A percentile compares a stretch with the other conserved stretches of the same genome.
These are phyloP conservation scores for Cepphus grylle DNA, from an alignment of 2,113 vertebrate species.

Conservation along the genomic window DNA sequence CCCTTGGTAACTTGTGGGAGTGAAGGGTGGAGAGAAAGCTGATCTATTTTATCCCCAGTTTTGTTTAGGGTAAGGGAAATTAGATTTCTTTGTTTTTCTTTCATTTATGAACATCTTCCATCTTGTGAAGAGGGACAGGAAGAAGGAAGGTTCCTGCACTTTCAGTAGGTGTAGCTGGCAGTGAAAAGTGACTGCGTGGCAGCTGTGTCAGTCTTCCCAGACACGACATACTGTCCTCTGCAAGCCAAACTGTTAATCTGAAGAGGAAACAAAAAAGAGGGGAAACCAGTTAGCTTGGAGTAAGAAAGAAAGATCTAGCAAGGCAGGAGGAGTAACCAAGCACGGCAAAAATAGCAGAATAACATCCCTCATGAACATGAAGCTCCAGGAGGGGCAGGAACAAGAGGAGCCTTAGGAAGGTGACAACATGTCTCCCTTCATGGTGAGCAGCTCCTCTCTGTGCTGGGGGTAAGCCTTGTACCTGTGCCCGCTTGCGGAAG, in stretches of 20 bases:
- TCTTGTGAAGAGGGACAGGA: not conserved
- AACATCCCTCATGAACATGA: not conserved
- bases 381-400: accelerated
- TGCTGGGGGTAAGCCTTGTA: not conserved
- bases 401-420: not conserved
- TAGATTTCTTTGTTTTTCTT: not conserved
- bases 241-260: constrained; percentile 91
- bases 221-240: constrained; percentile 86
- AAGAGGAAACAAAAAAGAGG: not conserved
- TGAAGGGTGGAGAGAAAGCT: constrained; percentile 5
- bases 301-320: not conserved
- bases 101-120: not conserved
- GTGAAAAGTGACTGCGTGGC: constrained; percentile 89
- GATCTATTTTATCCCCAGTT: constrained; percentile 20
- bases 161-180: constrained; percentile 89
- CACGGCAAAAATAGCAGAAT: not conserved
- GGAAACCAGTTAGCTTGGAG: not conserved
- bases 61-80: not conserved
- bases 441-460: not conserved
- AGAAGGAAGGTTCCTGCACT: not conserved
- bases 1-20: constrained; percentile 6
- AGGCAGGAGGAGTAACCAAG: not conserved
- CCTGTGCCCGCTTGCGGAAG: constrained; percentile 88
- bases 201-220: constrained; percentile 76
- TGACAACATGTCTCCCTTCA: not conserved